Evolutionary conservation across 2,113 vertebrate species (phyloP).

Genomic region (Cyanoderma ruficeps): DNA sequence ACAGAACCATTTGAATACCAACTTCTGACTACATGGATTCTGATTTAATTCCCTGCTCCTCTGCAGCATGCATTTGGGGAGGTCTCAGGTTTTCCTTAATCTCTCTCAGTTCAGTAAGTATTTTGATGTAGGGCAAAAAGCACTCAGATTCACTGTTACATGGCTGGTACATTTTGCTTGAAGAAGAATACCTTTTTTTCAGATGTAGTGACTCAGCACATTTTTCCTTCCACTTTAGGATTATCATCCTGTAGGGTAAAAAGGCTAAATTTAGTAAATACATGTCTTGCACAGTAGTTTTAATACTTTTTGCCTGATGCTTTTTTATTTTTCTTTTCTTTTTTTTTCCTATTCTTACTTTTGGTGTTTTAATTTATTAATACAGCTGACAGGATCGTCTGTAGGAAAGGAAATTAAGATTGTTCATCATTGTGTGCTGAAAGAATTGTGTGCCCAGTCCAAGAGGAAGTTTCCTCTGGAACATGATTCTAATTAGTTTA

Average conservation of each 20-base stretch:
- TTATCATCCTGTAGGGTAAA: conserved; percentile 3
- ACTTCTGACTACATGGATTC: neutral
- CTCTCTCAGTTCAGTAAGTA: neutral
- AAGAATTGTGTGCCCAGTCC: neutral
- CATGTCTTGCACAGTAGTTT: neutral
- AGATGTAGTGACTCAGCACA: conserved; percentile 14
- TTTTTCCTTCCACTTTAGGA: conserved; percentile 3
- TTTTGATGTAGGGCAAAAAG: neutral
- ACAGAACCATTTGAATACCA: neutral
- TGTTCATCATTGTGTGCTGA: neutral
- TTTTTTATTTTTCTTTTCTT: neutral
- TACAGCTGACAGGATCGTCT: neutral
- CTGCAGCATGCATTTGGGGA: neutral
- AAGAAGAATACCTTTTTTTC: neutral
- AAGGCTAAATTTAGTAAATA: conserved; percentile 36
- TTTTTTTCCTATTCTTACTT: neutral
- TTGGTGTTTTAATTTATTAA: neutral
- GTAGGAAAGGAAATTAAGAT: neutral
- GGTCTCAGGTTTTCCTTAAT: neutral
- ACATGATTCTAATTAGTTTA: neutral
- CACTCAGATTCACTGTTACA: neutral
- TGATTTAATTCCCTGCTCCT: neutral
- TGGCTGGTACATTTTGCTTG: neutral
- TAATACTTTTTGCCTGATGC: neutral
- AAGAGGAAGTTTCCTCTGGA: neutral